These are phyloP conservation scores for Epinephelus malabaricus DNA, from an alignment of 2,797 vertebrate species.

Conservation along the genomic window DNA sequence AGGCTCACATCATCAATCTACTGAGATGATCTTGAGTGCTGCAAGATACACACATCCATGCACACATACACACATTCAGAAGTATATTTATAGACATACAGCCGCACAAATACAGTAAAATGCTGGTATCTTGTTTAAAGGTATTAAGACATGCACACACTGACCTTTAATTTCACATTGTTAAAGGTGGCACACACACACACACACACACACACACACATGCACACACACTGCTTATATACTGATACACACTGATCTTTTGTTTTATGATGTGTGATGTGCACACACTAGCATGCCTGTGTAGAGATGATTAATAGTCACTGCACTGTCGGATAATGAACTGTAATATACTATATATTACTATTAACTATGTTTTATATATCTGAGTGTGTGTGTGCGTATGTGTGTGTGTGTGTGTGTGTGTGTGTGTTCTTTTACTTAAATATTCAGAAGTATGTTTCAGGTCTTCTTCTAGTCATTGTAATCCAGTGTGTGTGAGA, in stretches of 20 bases:
- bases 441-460: neutral
- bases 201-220: neutral
- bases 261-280: constrained; percentile 56
- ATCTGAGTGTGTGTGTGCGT: constrained; percentile 22
- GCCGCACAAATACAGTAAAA: constrained; percentile 12
- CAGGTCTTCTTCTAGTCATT: constrained; percentile 12
- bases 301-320: constrained; percentile 69
- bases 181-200: neutral
- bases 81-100: neutral
- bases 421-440: neutral
- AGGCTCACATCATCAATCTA: constrained; percentile 66
- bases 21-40: constrained; percentile 58
- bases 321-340: constrained; percentile 65
- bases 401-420: constrained; percentile 12
- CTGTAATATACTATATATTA: constrained; percentile 58
- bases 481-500: constrained; percentile 10
- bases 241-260: constrained; percentile 33
- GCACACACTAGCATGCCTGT: constrained; percentile 25
- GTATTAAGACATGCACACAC: constrained; percentile 7
- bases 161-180: constrained; percentile 46
- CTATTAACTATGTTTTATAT: constrained; percentile 60
- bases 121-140: constrained; percentile 18
- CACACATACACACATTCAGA: neutral
- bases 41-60: constrained; percentile 23
- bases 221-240: neutral